Percentiles rank a stretch among this genome's conserved stretches.
Evolutionary conservation across 2,888 invertebrate species (phyloP).

Genomic region (Scotopteryx bipunctaria): DNA sequence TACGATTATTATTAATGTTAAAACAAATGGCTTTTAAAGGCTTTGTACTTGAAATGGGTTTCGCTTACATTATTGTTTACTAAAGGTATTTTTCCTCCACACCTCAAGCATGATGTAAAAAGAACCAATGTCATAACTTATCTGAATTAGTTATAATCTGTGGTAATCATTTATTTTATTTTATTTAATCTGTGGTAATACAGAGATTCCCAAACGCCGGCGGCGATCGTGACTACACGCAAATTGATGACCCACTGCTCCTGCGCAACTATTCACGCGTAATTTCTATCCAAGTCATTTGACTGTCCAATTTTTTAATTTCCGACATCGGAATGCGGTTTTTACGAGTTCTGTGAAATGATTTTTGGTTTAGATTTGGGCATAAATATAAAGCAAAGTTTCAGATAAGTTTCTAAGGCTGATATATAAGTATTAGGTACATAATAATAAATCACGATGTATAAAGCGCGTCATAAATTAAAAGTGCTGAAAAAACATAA

Average conservation of each 20-base stretch:
- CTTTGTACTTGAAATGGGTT: too few relatives aligned
- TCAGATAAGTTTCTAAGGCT: too few relatives aligned
- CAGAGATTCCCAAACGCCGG: constrained; percentile 38
- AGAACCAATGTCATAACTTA: too few relatives aligned
- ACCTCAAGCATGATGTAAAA: too few relatives aligned
- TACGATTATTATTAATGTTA: too few relatives aligned
- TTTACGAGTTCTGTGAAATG: not conserved
- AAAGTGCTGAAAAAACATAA: constrained; percentile 54
- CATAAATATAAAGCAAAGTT: not conserved
- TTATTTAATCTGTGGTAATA: constrained; percentile 13
- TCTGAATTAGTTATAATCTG: too few relatives aligned
- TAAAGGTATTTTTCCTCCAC: too few relatives aligned
- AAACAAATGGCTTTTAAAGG: too few relatives aligned
- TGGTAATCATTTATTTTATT: not conserved
- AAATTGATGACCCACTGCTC: constrained; percentile 54
- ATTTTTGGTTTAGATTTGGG: not conserved
- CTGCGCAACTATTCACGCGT: constrained; percentile 55
- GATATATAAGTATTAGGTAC: not conserved
- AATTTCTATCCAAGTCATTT: constrained; percentile 48
- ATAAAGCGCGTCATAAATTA: constrained; percentile 19
- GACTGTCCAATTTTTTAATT: constrained; percentile 34
- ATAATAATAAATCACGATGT: constrained; percentile 1
- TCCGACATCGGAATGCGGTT: constrained; percentile 37
- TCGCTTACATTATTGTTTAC: too few relatives aligned
- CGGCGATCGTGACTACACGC: constrained; percentile 70